Evolutionary conservation across 2,888 invertebrate genomes (phyloP), one percentile per base, ranked within the genome.

Genomic region (Platycheirus albimanus): DNA sequence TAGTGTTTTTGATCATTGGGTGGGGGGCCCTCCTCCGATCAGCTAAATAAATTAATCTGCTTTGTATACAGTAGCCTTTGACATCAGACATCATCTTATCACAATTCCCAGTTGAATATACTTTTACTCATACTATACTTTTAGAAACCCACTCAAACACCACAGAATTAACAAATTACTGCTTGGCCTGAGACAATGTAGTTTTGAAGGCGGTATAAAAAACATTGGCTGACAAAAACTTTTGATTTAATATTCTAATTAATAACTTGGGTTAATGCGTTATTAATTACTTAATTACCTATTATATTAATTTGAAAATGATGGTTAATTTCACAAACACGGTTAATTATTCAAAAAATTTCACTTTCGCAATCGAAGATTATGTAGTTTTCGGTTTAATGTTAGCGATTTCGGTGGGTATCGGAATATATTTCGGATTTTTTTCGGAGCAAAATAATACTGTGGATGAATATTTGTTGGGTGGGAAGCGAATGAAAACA

Each of bases 391-490:
- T 94, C 77, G 89, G 87, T 0, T 17, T 90, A 2, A 92, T 93
- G 92, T 88, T 94, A 56, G 81, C 87, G 15, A 85, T 92, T 20
- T 93, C 93, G 0, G 91, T 92, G 0, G 89, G 89, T 0, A 93
- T 94, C 64, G 94, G 94, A 33, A 87, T 93, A n/a, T 93, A 93
- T 87, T 92, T 93, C 87, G 92, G 92, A 41, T 92, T 91, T 86
- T 92, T 91, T 85, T 91, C 92, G 45, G 92, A 91, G 85, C 87
- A 90, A 43, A 90, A 91, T 63, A 92, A 92, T 78, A 92, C 92
- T 1, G 90, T 90, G 0, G 92, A 93, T 36, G 92, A 92, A 80
- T 93, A 93, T 87, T 89, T 94, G 36, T 91, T 93, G 86, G 94
- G 93, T 5, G 92, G 92, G 51, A 91, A 92, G 75, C 91, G 91